Base-by-base conservation (phyloP, 2,888 invertebrate genomes). In the Drosophila aldrichi region DNA sequence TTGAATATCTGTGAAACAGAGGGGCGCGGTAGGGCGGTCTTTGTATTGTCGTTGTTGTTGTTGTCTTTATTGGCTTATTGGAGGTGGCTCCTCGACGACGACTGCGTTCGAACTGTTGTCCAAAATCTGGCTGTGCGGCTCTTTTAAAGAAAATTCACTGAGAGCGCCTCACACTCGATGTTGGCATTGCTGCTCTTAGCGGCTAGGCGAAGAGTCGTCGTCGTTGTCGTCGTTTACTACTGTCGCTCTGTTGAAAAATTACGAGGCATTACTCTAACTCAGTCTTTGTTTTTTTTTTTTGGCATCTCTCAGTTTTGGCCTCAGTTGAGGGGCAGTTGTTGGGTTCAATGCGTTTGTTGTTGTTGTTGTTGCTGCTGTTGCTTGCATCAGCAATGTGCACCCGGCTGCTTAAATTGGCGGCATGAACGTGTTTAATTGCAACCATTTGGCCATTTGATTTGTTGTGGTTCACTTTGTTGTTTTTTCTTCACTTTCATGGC, bases 121-220 rank as follows among this genome's bases (percentile, higher is more conserved):
- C 56, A 79, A 81, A 76, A 67, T 72, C 70, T 54, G 51, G 51
- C 58, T 65, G 71, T 60, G 66, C 65, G 74, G 70, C 80, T 79
- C 82, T 91, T 91, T 91, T 91, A 91, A 91, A 90, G 90, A 90
- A 91, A 91, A 83, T 25, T 56, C 57, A 68, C 32, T 62, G 75
- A 75, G 79, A 72, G 77, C 72, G 72, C 40, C 36, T 9, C 74
- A 78, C 72, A 70, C 55, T 68, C 8, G 46, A 44, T 29, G 58
- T 67, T 54, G 77, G 58, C 57, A 58, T 62, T 61, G 73, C 62
- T 74, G 68, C 87, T 87, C 87, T 84, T 88, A 54, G 69, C 9
- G 32, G 61, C 67, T 9, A 40, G 36, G 38, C 74, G 51, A 80
- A 77, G 77, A 74, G 79, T 64, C 65, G 67, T 16, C 38, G 7